phyloP scores from a whole-genome alignment of 2,797 vertebrate genomes.

The Furcifer pardalis region DNA sequence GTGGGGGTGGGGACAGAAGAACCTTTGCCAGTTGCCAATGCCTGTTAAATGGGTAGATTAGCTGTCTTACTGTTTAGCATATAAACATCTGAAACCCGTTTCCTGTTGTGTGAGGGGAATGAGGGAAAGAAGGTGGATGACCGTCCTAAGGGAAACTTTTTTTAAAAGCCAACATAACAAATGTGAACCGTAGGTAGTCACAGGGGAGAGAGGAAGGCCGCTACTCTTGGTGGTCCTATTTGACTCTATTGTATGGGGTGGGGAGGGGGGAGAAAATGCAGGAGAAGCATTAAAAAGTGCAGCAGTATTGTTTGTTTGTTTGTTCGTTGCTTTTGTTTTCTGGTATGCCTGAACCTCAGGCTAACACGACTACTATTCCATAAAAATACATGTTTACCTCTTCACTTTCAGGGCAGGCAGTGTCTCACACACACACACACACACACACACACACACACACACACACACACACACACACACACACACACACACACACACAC shows the following conservation, averaged over 20 bases:
- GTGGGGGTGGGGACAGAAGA: background rate
- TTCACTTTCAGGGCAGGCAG: slow-evolving; percentile 93
- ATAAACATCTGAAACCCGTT: slow-evolving; percentile 81
- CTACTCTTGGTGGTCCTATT: slow-evolving; percentile 89
- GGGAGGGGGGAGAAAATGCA: slow-evolving; percentile 75
- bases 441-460: too few species aligned
- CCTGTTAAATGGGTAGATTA: slow-evolving; percentile 71
- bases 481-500: too few species aligned
- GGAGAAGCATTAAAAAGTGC: too few species aligned
- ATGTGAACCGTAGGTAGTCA: slow-evolving; percentile 76
- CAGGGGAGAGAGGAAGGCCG: slow-evolving; percentile 66
- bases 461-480: too few species aligned
- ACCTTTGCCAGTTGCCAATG: slow-evolving; percentile 55
- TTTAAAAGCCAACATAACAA: slow-evolving; percentile 68
- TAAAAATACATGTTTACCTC: slow-evolving; percentile 96
- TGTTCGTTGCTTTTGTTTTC: too few species aligned
- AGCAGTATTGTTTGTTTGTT: too few species aligned
- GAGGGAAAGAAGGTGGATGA: slow-evolving; percentile 71
- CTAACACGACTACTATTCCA: too few species aligned
- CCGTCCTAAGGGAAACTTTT: slow-evolving; percentile 72
- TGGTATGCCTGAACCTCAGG: too few species aligned
- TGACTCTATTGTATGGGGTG: slow-evolving; percentile 72
- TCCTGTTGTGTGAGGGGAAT: slow-evolving; percentile 70
- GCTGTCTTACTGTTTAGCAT: slow-evolving; percentile 73
- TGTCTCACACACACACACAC: too few species aligned